Conservation (phyloP, 2,797 vertebrate species). For the Echeneis naucrates region DNA sequence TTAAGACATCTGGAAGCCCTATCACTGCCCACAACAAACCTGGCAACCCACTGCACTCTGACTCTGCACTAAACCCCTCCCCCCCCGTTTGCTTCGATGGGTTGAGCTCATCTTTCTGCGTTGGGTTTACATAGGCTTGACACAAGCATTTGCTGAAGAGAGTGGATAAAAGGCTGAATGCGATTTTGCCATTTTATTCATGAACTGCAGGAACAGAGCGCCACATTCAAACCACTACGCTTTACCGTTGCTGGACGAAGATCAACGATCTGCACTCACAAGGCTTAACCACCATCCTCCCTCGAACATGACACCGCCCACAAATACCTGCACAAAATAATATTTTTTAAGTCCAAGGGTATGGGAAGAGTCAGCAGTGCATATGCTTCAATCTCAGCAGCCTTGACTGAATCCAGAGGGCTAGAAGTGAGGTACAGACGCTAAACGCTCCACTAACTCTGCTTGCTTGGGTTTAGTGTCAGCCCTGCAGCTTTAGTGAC, state of each 20-base stretch:
- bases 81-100: slow-evolving; percentile 51
- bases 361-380: slow-evolving; percentile 31
- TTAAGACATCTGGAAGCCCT: slow-evolving; percentile 43
- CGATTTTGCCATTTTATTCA: slow-evolving; percentile 40
- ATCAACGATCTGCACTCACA: slow-evolving; percentile 45
- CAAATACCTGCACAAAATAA: slow-evolving; percentile 19
- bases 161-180: slow-evolving; percentile 43
- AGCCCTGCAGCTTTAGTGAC: slow-evolving; percentile 54
- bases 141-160: slow-evolving; percentile 50
- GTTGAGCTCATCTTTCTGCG: slow-evolving; percentile 62
- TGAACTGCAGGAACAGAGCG: slow-evolving; percentile 31
- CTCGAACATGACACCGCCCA: slow-evolving; percentile 26
- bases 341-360: slow-evolving; percentile 28
- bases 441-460: slow-evolving; percentile 25
- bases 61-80: slow-evolving; percentile 33
- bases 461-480: slow-evolving; percentile 32
- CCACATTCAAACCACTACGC: slow-evolving; percentile 65
- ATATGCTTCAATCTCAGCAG: slow-evolving; percentile 62
- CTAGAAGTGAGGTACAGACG: slow-evolving; percentile 30
- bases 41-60: slow-evolving; percentile 43
- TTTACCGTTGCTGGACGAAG: slow-evolving; percentile 58
- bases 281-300: slow-evolving; percentile 47
- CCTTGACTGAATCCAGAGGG: slow-evolving; percentile 70
- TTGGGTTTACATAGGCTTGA: slow-evolving; percentile 59
- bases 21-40: slow-evolving; percentile 70